These are phyloP conservation scores for Drosophila funebris DNA, from an alignment of 1,140 invertebrate genomes.

Conservation along the genomic window DNA sequence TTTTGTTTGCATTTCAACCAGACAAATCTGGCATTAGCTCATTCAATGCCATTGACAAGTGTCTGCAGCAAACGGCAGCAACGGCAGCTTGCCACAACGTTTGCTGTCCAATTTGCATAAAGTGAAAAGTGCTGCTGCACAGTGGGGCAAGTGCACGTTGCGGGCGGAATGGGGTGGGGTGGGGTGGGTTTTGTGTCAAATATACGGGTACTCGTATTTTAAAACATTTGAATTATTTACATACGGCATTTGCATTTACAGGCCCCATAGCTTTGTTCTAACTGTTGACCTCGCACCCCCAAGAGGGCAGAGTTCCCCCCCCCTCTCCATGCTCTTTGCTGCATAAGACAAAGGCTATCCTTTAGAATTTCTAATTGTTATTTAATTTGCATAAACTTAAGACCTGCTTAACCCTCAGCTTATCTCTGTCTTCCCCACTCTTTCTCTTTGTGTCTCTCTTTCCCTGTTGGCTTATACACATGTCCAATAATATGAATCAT, in stretches of 20 bases:
- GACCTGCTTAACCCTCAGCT: constrained; percentile 19
- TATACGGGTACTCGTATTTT: constrained; percentile 32
- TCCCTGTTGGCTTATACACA: too few relatives aligned
- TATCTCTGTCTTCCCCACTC: not conserved
- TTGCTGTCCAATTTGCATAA: constrained; percentile 37
- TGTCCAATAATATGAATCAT: constrained; percentile 63
- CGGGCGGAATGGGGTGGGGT: not conserved
- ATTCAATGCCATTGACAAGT: constrained; percentile 49
- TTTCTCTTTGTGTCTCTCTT: too few relatives aligned
- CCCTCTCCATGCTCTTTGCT: not conserved
- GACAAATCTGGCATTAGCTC: constrained; percentile 34
- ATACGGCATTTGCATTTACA: constrained; percentile 60
- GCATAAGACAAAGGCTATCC: constrained; percentile 20
- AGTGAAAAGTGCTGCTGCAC: constrained; percentile 11
- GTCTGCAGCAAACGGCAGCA: constrained; percentile 35
- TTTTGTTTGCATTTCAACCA: constrained; percentile 20
- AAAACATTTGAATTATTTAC: constrained; percentile 73
- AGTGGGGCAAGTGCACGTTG: constrained; percentile 9
- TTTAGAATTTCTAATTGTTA: constrained; percentile 75
- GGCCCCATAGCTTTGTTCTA: constrained; percentile 49
- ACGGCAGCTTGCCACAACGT: constrained; percentile 25
- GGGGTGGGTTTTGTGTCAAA: constrained; percentile 25
- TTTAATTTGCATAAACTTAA: constrained; percentile 77
- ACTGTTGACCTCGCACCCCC: constrained; percentile 28
- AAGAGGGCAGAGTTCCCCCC: not conserved